Base-by-base conservation (phyloP, 1,140 invertebrate genomes). In the Dendrolimus punctatus region DNA sequence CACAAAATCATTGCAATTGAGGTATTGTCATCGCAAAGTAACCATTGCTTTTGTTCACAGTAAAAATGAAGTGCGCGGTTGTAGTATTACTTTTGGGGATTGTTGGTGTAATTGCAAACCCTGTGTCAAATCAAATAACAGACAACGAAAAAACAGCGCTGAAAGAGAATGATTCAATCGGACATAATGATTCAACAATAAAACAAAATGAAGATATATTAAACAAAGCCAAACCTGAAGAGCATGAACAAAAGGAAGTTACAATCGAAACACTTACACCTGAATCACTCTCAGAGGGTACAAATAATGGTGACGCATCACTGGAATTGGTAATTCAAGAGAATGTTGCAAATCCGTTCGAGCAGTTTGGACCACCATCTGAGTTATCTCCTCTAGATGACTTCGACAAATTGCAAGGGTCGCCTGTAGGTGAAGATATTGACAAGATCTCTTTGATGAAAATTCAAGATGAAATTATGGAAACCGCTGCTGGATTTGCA, bases 381-480 rank as follows among this genome's bases (percentile, higher is more conserved):
- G 42, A 51, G 8, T 44, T 39, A 47, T 48, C 39, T 9, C 49
- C 53, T 6, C 51, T 54, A 37, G 6, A 10, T 10, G 41, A 56
- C 42, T 51, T 47, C 39, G 55, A 55, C 37, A 51, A 39, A 44
- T 9, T 9, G 2, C 8, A 51, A n/a, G 36, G 45, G 37, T 38
- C 36, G 6, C 50, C 50, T 37, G 37, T 45, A 44, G 5, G 10
- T 45, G 50, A 51, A 39, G 40, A 49, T 10, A 47, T 45, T n/a
- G 54, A 53, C 23, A 53, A 41, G 43, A 46, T 39, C 5, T n/a
- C 54, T 37, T 40, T 73, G 9, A 54, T 67, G 9, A 77, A 58
- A 49, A 62, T 79, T 46, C 58, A 77, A 38, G 66, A 76, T 45
- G 79, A 85, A 70, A 76, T 82, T 42, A 82, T 85, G 80, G 73